These are phyloP conservation scores for Phylloscopus whistleri DNA, from an alignment of 2,113 vertebrate genomes.

Conservation along the genomic window DNA sequence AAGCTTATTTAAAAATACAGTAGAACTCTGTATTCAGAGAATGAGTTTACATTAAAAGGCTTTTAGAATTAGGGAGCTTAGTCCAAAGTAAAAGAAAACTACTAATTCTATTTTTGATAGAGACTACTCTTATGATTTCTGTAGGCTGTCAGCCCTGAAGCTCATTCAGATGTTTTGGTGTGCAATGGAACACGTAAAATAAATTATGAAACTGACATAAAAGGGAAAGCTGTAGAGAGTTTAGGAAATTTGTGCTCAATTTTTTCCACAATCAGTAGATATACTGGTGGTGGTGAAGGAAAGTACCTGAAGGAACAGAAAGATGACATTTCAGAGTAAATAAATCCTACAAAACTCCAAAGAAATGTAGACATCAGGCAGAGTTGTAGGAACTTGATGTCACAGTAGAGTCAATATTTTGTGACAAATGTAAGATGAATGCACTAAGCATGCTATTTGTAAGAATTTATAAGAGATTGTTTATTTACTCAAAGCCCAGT, in stretches of 20 bases:
- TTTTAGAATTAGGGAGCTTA: background rate
- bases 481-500: background rate
- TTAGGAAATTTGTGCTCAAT: background rate
- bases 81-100: background rate
- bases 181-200: background rate
- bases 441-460: background rate
- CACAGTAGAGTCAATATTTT: background rate
- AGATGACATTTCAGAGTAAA: background rate
- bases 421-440: background rate
- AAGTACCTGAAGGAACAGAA: background rate
- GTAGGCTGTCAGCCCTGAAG: background rate
- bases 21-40: background rate
- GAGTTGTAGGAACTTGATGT: background rate
- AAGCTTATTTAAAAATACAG: background rate
- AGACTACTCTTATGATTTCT: background rate
- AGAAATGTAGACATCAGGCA: background rate
- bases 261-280: background rate
- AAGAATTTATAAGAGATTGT: background rate
- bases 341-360: background rate
- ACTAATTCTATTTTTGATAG: background rate
- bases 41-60: background rate
- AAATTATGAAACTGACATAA: background rate
- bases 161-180: background rate
- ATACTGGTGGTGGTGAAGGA: background rate
- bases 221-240: background rate